Evolutionary conservation across 2,113 vertebrate genomes (phyloP).

Genomic region (Nanorana parkeri): DNA sequence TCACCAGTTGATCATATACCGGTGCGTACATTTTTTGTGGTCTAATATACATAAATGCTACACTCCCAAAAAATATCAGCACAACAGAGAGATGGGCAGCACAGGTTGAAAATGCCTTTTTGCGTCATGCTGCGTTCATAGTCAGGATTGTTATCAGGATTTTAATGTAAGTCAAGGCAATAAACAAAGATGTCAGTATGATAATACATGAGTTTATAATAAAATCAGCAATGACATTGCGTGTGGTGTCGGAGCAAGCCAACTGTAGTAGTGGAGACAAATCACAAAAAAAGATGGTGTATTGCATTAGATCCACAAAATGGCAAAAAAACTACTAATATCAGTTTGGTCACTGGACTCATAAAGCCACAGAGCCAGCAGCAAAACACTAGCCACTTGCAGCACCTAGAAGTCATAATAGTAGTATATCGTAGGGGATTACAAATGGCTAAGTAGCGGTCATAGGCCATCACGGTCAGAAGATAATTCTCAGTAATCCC

Average conservation of each 20-base stretch:
- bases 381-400: slow-evolving; percentile 53
- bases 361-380: slow-evolving; percentile 63
- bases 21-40: slow-evolving; percentile 58
- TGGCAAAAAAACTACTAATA: slow-evolving; percentile 61
- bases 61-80: slow-evolving; percentile 61
- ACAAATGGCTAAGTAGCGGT: slow-evolving; percentile 66
- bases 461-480: slow-evolving; percentile 66
- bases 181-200: slow-evolving; percentile 22
- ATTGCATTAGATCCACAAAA: slow-evolving; percentile 66
- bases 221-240: slow-evolving; percentile 59
- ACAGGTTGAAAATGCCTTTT: slow-evolving; percentile 60
- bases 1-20: slow-evolving; percentile 58
- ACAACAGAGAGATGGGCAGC: slow-evolving; percentile 56
- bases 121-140: slow-evolving; percentile 49
- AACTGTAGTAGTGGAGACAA: slow-evolving; percentile 61
- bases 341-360: slow-evolving; percentile 59
- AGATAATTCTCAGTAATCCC: slow-evolving; percentile 62
- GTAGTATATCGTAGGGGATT: slow-evolving; percentile 60
- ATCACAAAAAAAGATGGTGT: slow-evolving; percentile 65
- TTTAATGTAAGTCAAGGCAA: slow-evolving; percentile 26
- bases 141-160: slow-evolving; percentile 31
- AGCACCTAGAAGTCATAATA: slow-evolving; percentile 61
- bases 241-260: slow-evolving; percentile 61
- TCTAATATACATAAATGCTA: slow-evolving; percentile 60
- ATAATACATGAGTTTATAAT: slow-evolving; percentile 24